These are phyloP conservation scores for Cochlearius cochlearius DNA, from an alignment of 2,113 vertebrate genomes.

Conservation along the genomic window DNA sequence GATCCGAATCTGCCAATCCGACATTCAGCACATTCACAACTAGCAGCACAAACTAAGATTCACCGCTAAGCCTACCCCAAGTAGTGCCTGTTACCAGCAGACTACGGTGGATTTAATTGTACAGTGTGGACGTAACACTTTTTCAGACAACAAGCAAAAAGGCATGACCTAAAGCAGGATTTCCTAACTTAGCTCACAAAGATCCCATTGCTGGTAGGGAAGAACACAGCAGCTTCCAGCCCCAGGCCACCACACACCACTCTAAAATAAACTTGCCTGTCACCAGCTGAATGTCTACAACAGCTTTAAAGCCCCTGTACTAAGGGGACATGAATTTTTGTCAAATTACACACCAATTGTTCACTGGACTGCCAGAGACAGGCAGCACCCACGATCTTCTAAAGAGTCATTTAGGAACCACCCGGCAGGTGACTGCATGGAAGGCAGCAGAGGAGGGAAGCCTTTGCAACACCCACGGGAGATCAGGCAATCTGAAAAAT, in stretches of 20 bases:
- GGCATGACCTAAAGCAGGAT: not conserved
- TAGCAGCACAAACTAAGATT: not conserved
- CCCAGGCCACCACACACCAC: not conserved
- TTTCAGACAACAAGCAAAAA: not conserved
- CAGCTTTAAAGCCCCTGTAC: not conserved
- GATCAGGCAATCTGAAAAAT: not conserved
- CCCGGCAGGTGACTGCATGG: accelerated
- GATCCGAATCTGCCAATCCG: not conserved
- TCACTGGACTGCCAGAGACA: not conserved
- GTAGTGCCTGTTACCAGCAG: not conserved
- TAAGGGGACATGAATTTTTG: not conserved
- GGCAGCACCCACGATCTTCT: not conserved
- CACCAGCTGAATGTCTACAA: not conserved
- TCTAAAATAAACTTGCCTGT: not conserved
- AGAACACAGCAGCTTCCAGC: not conserved
- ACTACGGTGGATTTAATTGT: not conserved
- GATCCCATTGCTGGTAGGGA: not conserved
- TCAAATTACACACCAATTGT: not conserved
- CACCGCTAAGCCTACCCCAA: not conserved
- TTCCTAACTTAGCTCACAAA: not conserved
- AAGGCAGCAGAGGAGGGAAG: not conserved
- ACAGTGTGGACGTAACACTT: not conserved
- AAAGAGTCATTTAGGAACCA: not conserved
- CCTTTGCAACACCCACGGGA: not conserved
- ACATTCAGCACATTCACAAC: not conserved